These are phyloP conservation scores for Athalia circularis DNA, from an alignment of 2,888 invertebrate species.

Conservation along the genomic window DNA sequence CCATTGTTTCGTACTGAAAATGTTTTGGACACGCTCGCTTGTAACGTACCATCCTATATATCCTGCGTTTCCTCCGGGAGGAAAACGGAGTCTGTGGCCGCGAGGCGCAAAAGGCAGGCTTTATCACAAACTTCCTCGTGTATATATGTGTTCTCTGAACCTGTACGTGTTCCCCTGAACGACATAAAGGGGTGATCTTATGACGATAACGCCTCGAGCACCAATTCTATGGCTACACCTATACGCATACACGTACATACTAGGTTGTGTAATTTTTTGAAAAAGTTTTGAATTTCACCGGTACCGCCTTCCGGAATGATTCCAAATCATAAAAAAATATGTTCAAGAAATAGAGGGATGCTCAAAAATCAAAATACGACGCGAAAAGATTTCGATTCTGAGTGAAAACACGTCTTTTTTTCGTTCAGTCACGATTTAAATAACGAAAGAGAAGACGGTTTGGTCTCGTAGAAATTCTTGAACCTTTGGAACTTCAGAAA, in stretches of 20 bases:
- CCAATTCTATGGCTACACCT: not conserved
- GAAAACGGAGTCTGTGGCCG: conserved; percentile 3
- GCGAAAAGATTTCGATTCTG: too few relatives aligned
- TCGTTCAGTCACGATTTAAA: too few relatives aligned
- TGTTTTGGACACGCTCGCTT: conserved; percentile 30
- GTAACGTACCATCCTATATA: conserved; percentile 33
- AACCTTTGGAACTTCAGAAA: not conserved
- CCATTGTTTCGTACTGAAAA: conserved; percentile 38
- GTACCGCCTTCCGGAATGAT: too few relatives aligned
- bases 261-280: too few relatives aligned
- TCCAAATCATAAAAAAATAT: too few relatives aligned
- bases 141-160: not conserved
- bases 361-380: too few relatives aligned
- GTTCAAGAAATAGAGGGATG: too few relatives aligned
- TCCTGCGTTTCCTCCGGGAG: conserved; percentile 18
- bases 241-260: not conserved
- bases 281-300: too few relatives aligned
- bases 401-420: too few relatives aligned
- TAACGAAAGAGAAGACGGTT: too few relatives aligned
- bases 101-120: conserved; percentile 18
- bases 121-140: conserved; percentile 1
- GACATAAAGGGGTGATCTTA: not conserved
- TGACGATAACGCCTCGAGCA: conserved; percentile 4
- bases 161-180: not conserved
- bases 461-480: not conserved